Evolutionary conservation across 2,888 invertebrate species (phyloP).

Genomic region (Melanotus villosus): DNA sequence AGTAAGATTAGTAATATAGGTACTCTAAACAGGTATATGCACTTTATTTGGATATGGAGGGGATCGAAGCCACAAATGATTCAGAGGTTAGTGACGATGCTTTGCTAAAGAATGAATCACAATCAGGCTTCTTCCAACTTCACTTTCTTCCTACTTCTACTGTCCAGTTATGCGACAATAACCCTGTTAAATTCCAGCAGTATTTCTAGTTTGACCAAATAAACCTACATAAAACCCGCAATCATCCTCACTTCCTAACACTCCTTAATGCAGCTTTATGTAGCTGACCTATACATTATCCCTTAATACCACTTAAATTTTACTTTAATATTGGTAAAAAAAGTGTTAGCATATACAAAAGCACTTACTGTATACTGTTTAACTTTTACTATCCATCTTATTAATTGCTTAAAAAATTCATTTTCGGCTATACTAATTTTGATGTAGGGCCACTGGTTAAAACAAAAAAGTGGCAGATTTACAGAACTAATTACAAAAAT

Average conservation of each 20-base stretch:
- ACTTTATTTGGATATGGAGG: slow-evolving; percentile 50
- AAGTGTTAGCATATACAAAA: no score
- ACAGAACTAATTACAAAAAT: no score
- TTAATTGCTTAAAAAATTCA: no score
- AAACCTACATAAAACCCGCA: slow-evolving; percentile 10
- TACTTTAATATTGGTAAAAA: no score
- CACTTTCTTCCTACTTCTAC: slow-evolving; percentile 42
- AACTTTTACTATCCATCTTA: no score
- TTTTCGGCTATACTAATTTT: no score
- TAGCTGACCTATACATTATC: no score
- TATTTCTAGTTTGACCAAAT: slow-evolving; percentile 31
- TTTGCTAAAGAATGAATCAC: slow-evolving; percentile 41
- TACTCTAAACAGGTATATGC: slow-evolving; percentile 50
- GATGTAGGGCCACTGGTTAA: no score
- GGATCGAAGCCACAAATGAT: slow-evolving; percentile 44
- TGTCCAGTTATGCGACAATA: slow-evolving; percentile 43
- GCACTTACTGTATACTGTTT: no score
- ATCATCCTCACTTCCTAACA: slow-evolving; percentile 4
- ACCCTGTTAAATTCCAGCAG: slow-evolving; percentile 34
- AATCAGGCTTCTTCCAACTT: slow-evolving; percentile 38
- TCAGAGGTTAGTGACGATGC: slow-evolving; percentile 46
- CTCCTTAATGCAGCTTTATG: no score
- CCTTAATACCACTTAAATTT: no score
- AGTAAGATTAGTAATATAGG: slow-evolving; percentile 50
- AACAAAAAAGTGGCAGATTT: no score